Evolutionary conservation across 1,140 invertebrate species (phyloP).

Genomic region (Drosophila melanogaster): DNA sequence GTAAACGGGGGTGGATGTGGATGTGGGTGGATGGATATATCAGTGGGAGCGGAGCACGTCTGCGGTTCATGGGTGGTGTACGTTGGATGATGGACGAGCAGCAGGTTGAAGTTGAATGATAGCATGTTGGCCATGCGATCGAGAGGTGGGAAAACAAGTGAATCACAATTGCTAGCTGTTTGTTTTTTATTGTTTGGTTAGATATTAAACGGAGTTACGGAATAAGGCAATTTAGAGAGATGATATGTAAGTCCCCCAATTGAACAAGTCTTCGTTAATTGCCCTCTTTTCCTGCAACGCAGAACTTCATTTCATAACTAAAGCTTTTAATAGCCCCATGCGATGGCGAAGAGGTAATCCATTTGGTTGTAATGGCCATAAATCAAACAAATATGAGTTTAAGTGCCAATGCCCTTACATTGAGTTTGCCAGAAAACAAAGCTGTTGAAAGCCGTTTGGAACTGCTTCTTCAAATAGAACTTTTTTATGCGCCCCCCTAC

Average conservation of each 20-base stretch:
- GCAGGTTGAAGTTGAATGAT: constrained; percentile 53
- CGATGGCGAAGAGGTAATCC: constrained; percentile 2
- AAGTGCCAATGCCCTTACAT: constrained; percentile 25
- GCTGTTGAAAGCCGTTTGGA: constrained; percentile 10
- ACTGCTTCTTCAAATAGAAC: constrained; percentile 31
- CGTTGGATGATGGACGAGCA: constrained; percentile 34
- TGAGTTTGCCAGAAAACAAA: constrained; percentile 18
- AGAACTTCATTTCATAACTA: constrained; percentile 27
- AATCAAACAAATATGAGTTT: constrained; percentile 7
- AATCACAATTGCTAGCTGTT: constrained; percentile 19
- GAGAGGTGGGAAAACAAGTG: constrained; percentile 32
- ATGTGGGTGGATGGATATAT: background rate
- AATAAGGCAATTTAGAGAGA: constrained; percentile 14
- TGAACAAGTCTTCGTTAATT: constrained; percentile 30
- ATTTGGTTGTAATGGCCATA: constrained; percentile 15
- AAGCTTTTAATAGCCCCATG: constrained; percentile 25
- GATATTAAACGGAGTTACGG: constrained; percentile 22
- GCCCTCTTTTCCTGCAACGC: constrained; percentile 9
- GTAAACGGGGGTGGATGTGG: constrained; percentile 14
- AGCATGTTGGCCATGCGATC: constrained; percentile 44
- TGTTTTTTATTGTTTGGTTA: no score
- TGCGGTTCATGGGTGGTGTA: constrained; percentile 41
- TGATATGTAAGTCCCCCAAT: constrained; percentile 22
- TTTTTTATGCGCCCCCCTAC: constrained; percentile 18
- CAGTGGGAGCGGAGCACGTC: constrained; percentile 37